Base-by-base conservation (phyloP, 1,140 invertebrate species). In the Aphelenchoides besseyi region DNA sequence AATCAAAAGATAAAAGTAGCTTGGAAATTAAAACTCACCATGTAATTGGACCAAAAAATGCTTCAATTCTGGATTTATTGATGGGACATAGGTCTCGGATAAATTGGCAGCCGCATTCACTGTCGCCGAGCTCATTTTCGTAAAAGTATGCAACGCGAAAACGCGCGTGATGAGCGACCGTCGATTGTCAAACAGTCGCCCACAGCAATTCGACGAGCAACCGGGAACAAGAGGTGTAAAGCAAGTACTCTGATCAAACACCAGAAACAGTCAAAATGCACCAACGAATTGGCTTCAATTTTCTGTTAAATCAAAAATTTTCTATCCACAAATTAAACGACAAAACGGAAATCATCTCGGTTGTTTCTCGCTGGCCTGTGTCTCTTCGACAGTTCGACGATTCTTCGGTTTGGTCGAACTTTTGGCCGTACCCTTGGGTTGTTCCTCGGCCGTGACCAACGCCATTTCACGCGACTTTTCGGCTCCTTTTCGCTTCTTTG, bases 1-100 rank as follows among this genome's bases (percentile, higher is more conserved):
- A 59, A 59, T 8, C 55, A 59, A 59, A 59, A 8, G 5, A 59
- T 8, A 48, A 48, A 12, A n/a, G n/a, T 41, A 41, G n/a, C 37
- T 41, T 41, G 5, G n/a, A 41, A 41, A 41, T 8, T n/a, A 41
- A 41, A 8, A 5, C 18, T 59, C 23, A 33, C 55, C 55, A 23
- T 59, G 55, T 8, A 59, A 8, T 33, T 59, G 55, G 12, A 59
- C 55, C 5, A 59, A 23, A 12, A 59, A 59, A 59, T 8, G 18
- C 55, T 59, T 59, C 55, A 33, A 29, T 8, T 59, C 55, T 29
- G 55, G 55, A 33, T 33, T 12, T 8, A 8, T 59, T 33, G 55
- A 28, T 23, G 41, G 41, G 12, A 48, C 41, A 23, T 48, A 48
- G 12, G 41, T 48, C 41, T 48, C 41, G 41, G 12, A 16, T 23